A percentile compares a stretch with the other conserved stretches of the same genome.
phyloP scores from a whole-genome alignment of 2,888 invertebrate species.

The Aspidiotus destructor region DNA sequence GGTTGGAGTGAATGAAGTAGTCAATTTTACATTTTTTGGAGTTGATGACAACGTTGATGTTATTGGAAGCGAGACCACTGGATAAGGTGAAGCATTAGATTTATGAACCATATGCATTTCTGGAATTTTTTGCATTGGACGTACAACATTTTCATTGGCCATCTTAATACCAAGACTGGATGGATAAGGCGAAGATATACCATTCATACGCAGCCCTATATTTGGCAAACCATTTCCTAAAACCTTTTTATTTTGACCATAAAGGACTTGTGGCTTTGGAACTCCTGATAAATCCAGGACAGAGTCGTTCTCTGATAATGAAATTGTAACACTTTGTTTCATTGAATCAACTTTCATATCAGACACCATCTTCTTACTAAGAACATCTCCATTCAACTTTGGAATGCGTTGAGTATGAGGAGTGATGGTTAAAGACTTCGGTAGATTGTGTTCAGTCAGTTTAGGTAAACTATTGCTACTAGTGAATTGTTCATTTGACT shows the following conservation, averaged over 20 bases:
- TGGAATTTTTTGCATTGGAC: slow-evolving; percentile 4
- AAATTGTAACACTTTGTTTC: slow-evolving; percentile 33
- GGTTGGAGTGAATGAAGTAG: background rate
- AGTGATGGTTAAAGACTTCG: slow-evolving; percentile 19
- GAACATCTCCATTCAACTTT: slow-evolving; percentile 8
- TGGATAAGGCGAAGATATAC: background rate
- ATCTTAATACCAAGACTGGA: background rate
- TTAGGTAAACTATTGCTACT: slow-evolving; percentile 9
- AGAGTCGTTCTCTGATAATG: slow-evolving; percentile 21
- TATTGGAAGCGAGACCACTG: background rate
- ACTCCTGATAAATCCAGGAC: slow-evolving; percentile 20
- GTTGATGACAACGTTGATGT: too few species aligned
- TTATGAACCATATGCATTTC: background rate
- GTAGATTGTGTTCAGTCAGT: slow-evolving; percentile 8
- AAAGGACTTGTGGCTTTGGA: background rate
- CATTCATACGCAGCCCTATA: background rate
- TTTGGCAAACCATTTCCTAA: slow-evolving; percentile 4
- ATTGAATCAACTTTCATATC: slow-evolving; percentile 9
- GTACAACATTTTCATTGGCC: background rate
- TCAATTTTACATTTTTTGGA: background rate
- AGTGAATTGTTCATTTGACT: slow-evolving; percentile 1
- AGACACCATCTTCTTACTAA: slow-evolving; percentile 13
- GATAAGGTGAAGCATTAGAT: background rate
- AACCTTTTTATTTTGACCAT: slow-evolving; percentile 1
- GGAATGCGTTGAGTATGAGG: slow-evolving; percentile 7